A percentile compares a stretch with the other conserved stretches of the same genome.
These are phyloP conservation scores for Nasonovia ribisnigri DNA, from an alignment of 2,888 invertebrate species.

Conservation along the genomic window DNA sequence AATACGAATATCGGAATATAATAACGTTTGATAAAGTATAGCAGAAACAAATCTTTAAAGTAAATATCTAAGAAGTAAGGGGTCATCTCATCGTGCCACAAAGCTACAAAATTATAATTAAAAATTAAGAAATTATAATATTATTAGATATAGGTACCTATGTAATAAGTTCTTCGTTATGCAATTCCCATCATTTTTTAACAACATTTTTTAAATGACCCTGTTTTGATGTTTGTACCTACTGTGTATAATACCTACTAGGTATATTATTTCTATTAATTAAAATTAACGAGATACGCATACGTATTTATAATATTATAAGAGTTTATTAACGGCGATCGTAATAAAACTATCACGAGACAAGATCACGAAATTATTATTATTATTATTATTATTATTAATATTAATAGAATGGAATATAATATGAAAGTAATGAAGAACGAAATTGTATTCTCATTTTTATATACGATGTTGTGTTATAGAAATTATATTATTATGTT, in stretches of 20 bases:
- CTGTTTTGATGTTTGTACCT: neutral
- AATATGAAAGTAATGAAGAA: constrained; percentile 12
- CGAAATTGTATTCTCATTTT: constrained; percentile 28
- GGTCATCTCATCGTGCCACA: neutral
- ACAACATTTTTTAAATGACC: neutral
- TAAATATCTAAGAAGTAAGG: neutral
- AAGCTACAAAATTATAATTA: neutral
- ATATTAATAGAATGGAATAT: constrained; percentile 23
- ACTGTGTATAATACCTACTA: neutral
- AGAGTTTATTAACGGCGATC: constrained; percentile 15
- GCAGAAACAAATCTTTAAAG: neutral
- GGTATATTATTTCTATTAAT: neutral
- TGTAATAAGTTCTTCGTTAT: neutral
- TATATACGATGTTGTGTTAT: constrained; percentile 6
- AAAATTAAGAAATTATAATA: neutral
- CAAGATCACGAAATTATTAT: constrained; percentile 34
- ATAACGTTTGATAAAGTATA: neutral
- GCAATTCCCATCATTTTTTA: neutral
- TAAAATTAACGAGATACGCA: constrained; percentile 10
- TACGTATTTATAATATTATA: neutral
- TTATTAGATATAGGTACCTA: neutral
- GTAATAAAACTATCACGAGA: constrained; percentile 42
- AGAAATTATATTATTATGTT: constrained; percentile 12
- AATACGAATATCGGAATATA: neutral
- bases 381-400: constrained; percentile 35